Base-by-base conservation (phyloP, 2,113 vertebrate genomes). In the Capreolus pygargus region DNA sequence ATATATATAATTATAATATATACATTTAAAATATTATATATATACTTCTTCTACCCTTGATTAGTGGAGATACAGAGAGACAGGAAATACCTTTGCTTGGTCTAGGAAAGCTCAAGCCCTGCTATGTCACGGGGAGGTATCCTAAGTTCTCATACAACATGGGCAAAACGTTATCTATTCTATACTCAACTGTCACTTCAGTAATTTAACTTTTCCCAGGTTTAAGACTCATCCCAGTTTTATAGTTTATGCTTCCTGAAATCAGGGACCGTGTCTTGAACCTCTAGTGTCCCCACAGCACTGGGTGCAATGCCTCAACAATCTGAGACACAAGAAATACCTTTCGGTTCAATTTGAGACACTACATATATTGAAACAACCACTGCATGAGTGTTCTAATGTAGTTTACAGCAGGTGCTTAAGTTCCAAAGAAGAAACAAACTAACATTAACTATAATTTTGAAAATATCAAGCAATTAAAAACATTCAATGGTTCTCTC, bases 381-480 rank as follows among this genome's bases (percentile, higher is more conserved):
- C 14, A 57, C 1, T 30, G 15, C 13, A 11, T 10, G 47, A 14
- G 28, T 95, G 93, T 92, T 64, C 93, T 94, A 87, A 27, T 7
- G 19, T 36, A 92, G 52, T 27, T 92, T 58, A 70, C 1, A 43
- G 23, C 58, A 52, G 83, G 8, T 61, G 23, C 25, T 91, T 90
- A 94, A 60, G 25, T 90, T 61, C 88, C 90, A 95, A 54, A 81
- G 0, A 67, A 39, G 45, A 87, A 84, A 91, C 55, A 91, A 55
- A 60, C 7, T 39, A 79, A 61, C 3, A 21, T 52, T 52, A 57
- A 76, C 55, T 90, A 28, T 19, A 90, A 87, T 78, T 90, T 86
- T 90, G 27, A 61, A 89, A 97, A 33, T 82, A 83, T 52, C 50
- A 95, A 90, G 64, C 54, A 39, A 92, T 92, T 78, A 86, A 67